Evolutionary conservation across 2,888 invertebrate genomes (phyloP), one percentile per base, ranked within the genome.

Genomic region (Cataglyphis livida): DNA sequence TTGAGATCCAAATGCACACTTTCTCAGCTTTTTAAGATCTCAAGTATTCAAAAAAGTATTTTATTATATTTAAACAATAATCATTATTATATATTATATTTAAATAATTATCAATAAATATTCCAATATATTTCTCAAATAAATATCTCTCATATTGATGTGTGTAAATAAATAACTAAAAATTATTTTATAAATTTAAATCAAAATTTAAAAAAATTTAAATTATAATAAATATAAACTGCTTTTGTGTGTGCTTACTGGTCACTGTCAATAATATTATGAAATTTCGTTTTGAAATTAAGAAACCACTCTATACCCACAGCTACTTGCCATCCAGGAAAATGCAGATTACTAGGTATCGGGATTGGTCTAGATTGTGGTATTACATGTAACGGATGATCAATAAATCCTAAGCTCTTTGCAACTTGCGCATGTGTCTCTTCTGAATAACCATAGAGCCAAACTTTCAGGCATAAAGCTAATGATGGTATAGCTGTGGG

Each of bases 401-500:
- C 95, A 4, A 93, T 92, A 83, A 95, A 95, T 3, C 95, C 95
- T 54, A 95, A 89, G 88, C 92, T 93, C 89, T 95, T 94, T 54
- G 95, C 89, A 83, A 95, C 92, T 93, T 95, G 92, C 91, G 92
- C 91, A 90, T 95, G 91, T 74, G 95, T 93, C 94, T 95, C 91
- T 83, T 94, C 93, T 15, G 94, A 95, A 89, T 95, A 95, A 57
- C 95, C 95, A 35, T 95, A 93, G 3, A 95, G 92, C 95, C 96
- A 96, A 4, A 95, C 95, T 87, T 95, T 95, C 71, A 97, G 92
- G 90, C 97, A 97, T 35, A 96, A 93, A 5, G 96, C 96, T 70
- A 97, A 92, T 25, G 96, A 96, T 0, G 97, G 97, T 90, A 97
- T 92, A 0, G 96, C 95, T 0, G 95, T 95, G 0, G 97, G 97